Base-by-base conservation (phyloP, 2,113 vertebrate species). In the Podarcis muralis region DNA sequence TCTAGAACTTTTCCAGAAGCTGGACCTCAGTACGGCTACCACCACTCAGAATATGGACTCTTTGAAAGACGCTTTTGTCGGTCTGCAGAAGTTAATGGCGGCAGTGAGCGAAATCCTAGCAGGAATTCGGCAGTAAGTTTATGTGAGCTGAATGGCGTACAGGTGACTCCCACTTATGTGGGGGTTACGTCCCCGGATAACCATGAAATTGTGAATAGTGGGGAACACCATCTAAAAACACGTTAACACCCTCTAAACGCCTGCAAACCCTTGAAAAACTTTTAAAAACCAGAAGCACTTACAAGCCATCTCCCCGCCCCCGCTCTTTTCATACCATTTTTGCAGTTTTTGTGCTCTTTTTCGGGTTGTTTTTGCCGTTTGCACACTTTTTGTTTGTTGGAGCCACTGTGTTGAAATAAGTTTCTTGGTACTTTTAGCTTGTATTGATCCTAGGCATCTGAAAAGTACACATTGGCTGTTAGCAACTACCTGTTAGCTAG, bases 81-180 rank as follows among this genome's bases (percentile, higher is more conserved):
- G 94, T 92, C 96, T 99, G 91, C 97, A 98, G 88, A 97, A 97
- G 85, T 96, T 99, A 91, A 93, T 97, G 93, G 92, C 94, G 90
- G 95, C 96, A 92, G 97, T 98, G 88, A 98, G 95, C 85, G 97
- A 98, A 95, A 98, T 99, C 92, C 97, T 93, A 85, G 96, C 97
- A 92, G 97, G 96, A 89, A 98, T 99, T 92, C 97, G 96, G 90
- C 98, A 98, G 98, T 99, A 94, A 95, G 93, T 84, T 57, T 62
- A 13, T 66, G 82, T 62, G 81, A 87, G 37, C 18, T 78, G 23
- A 32, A 72, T 9, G 1, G 65, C 68, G 9, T 40, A 32, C 6
- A 53, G 48, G 5, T 88, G 43, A 5, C 2, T 68, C 48, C 11
- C 48, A 53, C 48, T 53, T 12, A 53, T 0, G 11, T 48, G 48